A percentile compares a stretch with the other conserved stretches of the same genome.
These are phyloP conservation scores for Lacanobia oleracea DNA, from an alignment of 2,888 invertebrate genomes.

Conservation along the genomic window DNA sequence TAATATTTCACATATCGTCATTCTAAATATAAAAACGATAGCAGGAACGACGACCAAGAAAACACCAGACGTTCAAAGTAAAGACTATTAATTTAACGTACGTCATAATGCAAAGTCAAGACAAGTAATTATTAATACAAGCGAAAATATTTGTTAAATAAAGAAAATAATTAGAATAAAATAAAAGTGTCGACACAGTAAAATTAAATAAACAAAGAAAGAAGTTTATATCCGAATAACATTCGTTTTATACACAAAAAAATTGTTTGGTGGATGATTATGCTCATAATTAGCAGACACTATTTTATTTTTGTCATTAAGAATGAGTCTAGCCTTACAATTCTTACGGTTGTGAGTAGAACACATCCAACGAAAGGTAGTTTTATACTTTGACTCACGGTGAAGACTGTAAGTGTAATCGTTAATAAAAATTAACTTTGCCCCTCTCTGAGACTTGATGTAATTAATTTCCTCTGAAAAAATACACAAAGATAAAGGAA, in stretches of 20 bases:
- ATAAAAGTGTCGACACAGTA: no score
- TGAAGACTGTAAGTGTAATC: slow-evolving; percentile 13
- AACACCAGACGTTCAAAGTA: not conserved
- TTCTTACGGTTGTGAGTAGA: no score
- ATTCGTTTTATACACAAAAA: no score
- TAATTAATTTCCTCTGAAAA: slow-evolving; percentile 13
- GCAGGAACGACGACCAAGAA: not conserved
- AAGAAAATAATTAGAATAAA: no score
- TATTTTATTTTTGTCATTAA: no score
- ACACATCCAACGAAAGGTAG: slow-evolving; percentile 20
- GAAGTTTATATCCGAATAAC: no score
- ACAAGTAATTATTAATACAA: not conserved
- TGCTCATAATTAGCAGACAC: no score
- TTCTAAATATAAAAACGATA: not conserved
- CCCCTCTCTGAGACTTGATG: not conserved
- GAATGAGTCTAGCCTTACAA: no score
- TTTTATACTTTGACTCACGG: not conserved
- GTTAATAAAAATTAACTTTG: slow-evolving; percentile 8
- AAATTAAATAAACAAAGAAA: no score
- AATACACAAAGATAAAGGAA: not conserved
- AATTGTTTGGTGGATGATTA: no score
- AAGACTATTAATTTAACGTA: not conserved
- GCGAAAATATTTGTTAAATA: not conserved
- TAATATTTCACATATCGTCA: slow-evolving; percentile 2
- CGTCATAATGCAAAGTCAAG: not conserved